These are phyloP conservation scores for Morpho helenor DNA, from an alignment of 2,888 invertebrate species.

Conservation along the genomic window DNA sequence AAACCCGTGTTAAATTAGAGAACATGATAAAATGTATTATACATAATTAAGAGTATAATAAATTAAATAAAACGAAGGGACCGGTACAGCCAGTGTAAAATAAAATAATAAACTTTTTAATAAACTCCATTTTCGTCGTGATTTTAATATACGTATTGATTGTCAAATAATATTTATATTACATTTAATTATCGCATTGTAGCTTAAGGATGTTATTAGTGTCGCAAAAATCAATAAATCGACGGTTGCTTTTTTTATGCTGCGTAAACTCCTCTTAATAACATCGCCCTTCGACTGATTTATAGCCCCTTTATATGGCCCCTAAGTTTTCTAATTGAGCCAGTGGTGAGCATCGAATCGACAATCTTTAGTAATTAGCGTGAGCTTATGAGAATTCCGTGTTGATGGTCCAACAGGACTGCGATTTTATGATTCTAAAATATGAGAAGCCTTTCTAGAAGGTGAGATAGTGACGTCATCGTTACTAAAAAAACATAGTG, in stretches of 20 bases:
- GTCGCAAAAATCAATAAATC: not conserved
- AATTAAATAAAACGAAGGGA: too few species aligned
- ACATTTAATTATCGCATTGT: too few species aligned
- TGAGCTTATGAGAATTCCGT: constrained; percentile 52
- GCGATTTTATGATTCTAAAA: constrained; percentile 21
- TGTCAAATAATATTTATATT: too few species aligned
- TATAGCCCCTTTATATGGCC: constrained; percentile 65
- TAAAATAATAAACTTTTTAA: too few species aligned
- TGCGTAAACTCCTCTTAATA: constrained; percentile 42
- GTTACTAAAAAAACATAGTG: too few species aligned
- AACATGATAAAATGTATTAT: not conserved
- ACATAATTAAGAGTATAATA: too few species aligned
- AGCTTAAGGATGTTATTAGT: too few species aligned
- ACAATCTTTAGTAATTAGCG: constrained; percentile 67
- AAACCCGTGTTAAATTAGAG: not conserved
- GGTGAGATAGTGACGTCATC: too few species aligned
- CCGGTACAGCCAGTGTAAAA: too few species aligned
- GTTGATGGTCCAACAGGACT: constrained; percentile 34
- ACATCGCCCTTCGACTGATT: constrained; percentile 66
- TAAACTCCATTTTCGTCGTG: too few species aligned
- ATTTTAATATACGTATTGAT: too few species aligned
- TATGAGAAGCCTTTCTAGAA: not conserved
- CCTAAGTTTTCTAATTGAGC: constrained; percentile 73
- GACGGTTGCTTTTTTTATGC: constrained; percentile 5
- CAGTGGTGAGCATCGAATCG: constrained; percentile 50